Conservation (phyloP, 2,888 invertebrate species). For the Liposcelis brunnea region DNA sequence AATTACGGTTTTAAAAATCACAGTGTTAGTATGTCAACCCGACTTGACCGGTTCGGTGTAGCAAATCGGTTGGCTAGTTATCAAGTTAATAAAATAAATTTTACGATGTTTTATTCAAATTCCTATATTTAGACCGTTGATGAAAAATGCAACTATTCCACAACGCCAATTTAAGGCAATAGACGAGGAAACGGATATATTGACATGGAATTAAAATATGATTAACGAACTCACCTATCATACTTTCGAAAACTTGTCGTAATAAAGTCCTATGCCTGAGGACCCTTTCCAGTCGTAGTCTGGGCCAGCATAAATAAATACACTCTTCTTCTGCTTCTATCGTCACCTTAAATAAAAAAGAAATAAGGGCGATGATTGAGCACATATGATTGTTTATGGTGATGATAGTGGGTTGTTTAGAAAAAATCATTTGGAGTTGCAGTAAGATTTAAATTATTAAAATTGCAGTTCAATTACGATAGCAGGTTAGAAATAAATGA, state of each 20-base stretch:
- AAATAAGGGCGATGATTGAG: too few species aligned
- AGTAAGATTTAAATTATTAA: neutral
- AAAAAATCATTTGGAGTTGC: neutral
- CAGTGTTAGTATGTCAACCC: too few species aligned
- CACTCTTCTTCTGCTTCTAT: constrained; percentile 62
- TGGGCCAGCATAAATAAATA: constrained; percentile 62
- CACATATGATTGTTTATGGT: neutral
- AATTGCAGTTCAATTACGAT: constrained; percentile 1
- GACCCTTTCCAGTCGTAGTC: constrained; percentile 54
- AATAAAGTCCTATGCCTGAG: constrained; percentile 55
- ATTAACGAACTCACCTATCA: constrained; percentile 41
- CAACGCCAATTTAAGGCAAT: too few species aligned
- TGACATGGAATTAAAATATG: constrained; percentile 19
- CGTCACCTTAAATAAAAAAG: constrained; percentile 38
- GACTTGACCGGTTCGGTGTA: neutral
- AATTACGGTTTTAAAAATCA: too few species aligned
- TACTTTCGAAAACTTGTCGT: constrained; percentile 55
- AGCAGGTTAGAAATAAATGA: neutral
- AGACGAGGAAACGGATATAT: neutral
- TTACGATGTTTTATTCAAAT: neutral
- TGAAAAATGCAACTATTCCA: too few species aligned
- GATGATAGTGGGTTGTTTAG: neutral
- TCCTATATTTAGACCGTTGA: too few species aligned
- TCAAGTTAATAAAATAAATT: neutral
- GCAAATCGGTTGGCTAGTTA: neutral